A percentile compares a stretch with the other conserved stretches of the same genome.
phyloP scores from a whole-genome alignment of 2,797 vertebrate genomes.

The Clangula hyemalis region DNA sequence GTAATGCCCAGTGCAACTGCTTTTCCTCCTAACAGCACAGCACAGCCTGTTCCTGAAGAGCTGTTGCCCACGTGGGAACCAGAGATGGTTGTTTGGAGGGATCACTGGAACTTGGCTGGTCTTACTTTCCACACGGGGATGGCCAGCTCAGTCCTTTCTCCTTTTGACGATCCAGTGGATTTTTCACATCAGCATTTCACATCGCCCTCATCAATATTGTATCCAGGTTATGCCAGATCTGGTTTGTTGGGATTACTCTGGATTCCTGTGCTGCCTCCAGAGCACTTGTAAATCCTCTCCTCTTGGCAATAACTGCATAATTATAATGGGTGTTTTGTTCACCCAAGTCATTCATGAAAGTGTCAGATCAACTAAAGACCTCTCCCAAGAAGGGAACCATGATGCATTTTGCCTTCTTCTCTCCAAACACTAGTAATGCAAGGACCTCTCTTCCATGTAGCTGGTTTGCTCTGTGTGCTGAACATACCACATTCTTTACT shows the following conservation, averaged over 20 bases:
- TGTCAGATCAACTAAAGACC: neutral
- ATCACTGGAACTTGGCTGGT: neutral
- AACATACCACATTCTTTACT: neutral
- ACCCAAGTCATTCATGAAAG: neutral
- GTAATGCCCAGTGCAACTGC: neutral
- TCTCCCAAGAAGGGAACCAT: neutral
- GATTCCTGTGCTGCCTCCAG: neutral
- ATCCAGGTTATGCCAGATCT: neutral
- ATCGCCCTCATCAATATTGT: neutral
- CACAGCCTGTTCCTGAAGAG: neutral
- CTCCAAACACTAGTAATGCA: neutral
- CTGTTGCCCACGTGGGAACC: neutral
- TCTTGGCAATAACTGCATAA: neutral
- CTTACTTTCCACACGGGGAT: neutral
- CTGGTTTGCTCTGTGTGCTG: neutral
- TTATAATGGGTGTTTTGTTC: neutral
- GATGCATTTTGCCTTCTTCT: neutral
- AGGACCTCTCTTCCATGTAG: neutral
- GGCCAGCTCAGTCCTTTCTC: neutral
- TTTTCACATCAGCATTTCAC: neutral
- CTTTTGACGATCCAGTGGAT: neutral
- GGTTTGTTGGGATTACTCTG: neutral
- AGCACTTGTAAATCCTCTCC: constrained; percentile 30
- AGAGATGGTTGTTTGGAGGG: neutral
- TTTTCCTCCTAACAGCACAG: neutral